phyloP scores from a whole-genome alignment of 2,888 invertebrate genomes.

The Dendrolimus houi region DNA sequence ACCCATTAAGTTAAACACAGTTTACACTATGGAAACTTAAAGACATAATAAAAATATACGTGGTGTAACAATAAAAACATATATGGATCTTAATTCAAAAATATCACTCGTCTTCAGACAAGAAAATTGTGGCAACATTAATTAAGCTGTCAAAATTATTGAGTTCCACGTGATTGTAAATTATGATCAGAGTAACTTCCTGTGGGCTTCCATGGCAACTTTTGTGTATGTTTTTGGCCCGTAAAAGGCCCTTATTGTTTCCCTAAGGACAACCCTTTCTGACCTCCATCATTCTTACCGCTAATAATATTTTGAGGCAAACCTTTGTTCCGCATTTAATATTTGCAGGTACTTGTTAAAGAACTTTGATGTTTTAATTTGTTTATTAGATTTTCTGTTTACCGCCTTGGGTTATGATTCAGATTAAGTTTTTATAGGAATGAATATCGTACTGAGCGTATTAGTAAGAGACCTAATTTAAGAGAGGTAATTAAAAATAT shows the following conservation, averaged over 20 bases:
- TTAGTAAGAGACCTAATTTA: no score
- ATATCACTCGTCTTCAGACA: no score
- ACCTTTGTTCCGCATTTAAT: slow-evolving; percentile 5
- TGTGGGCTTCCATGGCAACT: slow-evolving; percentile 14
- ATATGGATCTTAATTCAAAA: no score
- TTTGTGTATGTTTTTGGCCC: slow-evolving; percentile 11
- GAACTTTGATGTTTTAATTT: background rate
- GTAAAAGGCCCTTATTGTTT: slow-evolving; percentile 24
- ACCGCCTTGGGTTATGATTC: background rate
- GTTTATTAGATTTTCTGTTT: background rate
- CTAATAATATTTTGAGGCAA: slow-evolving; percentile 28
- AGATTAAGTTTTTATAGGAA: no score
- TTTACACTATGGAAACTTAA: no score
- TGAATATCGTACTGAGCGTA: no score
- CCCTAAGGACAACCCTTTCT: slow-evolving; percentile 27
- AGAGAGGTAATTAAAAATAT: no score
- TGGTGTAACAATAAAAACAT: no score
- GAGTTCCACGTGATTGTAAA: slow-evolving; percentile 1
- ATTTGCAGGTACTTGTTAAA: background rate
- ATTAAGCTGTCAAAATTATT: background rate
- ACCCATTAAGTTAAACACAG: no score
- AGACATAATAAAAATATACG: no score
- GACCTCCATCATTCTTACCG: slow-evolving; percentile 29
- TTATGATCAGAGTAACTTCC: slow-evolving; percentile 1
- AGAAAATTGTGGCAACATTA: background rate